Evolutionary conservation across 2,888 invertebrate species (phyloP).

Genomic region (Mayetiola destructor): DNA sequence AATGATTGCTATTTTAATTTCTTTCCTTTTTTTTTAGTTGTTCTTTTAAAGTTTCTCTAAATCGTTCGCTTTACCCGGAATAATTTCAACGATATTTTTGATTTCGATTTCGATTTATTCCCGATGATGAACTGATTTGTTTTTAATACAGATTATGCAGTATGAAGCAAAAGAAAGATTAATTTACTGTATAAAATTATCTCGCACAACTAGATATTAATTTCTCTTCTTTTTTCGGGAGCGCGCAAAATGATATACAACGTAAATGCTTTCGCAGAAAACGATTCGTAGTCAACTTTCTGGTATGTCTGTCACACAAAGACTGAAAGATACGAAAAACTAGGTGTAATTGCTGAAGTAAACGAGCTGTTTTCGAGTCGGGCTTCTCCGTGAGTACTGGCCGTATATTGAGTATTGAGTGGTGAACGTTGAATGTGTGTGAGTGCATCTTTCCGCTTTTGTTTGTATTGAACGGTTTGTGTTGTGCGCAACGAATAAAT

Average conservation of each 20-base stretch:
- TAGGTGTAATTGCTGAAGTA: not conserved
- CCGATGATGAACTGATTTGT: not conserved
- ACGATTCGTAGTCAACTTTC: not conserved
- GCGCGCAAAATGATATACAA: slow-evolving; percentile 7
- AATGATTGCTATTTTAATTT: too few relatives aligned
- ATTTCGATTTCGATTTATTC: not conserved
- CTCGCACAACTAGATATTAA: slow-evolving; percentile 1
- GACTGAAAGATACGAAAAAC: slow-evolving; percentile 1
- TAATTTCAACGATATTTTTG: not conserved
- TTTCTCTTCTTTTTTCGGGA: too few relatives aligned
- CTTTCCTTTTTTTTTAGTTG: not conserved
- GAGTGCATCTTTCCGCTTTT: too few relatives aligned
- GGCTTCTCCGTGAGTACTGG: not conserved
- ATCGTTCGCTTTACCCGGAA: not conserved
- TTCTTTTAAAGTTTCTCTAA: not conserved
- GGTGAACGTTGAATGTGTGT: not conserved
- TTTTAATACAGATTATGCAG: not conserved
- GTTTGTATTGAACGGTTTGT: too few relatives aligned
- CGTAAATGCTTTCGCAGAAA: not conserved
- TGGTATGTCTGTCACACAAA: slow-evolving; percentile 10
- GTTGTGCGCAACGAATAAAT: slow-evolving; percentile 3
- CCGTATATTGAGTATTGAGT: not conserved
- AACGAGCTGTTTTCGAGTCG: not conserved
- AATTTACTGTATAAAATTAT: slow-evolving; percentile 10
- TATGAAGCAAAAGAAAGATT: not conserved